These are phyloP conservation scores for Bugula neritina DNA, from an alignment of 2,888 invertebrate species.

Conservation along the genomic window DNA sequence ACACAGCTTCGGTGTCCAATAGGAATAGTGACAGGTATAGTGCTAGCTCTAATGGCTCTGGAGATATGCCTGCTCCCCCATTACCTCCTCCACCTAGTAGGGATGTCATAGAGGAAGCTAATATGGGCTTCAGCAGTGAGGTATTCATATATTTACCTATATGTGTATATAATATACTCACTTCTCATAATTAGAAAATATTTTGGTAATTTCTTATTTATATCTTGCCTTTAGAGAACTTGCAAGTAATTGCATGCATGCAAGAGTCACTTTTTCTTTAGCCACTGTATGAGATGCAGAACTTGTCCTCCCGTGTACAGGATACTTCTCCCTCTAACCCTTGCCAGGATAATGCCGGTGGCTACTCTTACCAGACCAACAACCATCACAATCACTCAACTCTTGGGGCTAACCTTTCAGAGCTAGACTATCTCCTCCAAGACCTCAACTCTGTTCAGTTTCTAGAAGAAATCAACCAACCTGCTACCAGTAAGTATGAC, in stretches of 20 bases:
- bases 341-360: too few species aligned
- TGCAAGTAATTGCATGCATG: too few species aligned
- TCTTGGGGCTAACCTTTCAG: conserved; percentile 70
- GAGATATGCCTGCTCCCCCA: not conserved
- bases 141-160: too few species aligned
- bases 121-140: not conserved
- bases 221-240: too few species aligned
- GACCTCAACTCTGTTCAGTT: conserved; percentile 69
- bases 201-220: too few species aligned
- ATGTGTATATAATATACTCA: too few species aligned
- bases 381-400: conserved; percentile 35
- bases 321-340: too few species aligned
- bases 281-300: conserved; percentile 17
- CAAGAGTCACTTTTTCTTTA: too few species aligned
- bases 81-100: conserved; percentile 16
- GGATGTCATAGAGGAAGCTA: conserved; percentile 16
- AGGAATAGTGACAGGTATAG: conserved; percentile 23
- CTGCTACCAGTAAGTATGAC: conserved; percentile 32
- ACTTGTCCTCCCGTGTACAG: too few species aligned
- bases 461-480: conserved; percentile 46
- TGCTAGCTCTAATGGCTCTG: not conserved
- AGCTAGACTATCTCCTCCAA: conserved; percentile 81
- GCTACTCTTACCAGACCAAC: too few species aligned
- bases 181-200: too few species aligned
- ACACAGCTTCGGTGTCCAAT: not conserved